Evolutionary conservation across 2,113 vertebrate genomes (phyloP).

Genomic region (Nibea albiflora): DNA sequence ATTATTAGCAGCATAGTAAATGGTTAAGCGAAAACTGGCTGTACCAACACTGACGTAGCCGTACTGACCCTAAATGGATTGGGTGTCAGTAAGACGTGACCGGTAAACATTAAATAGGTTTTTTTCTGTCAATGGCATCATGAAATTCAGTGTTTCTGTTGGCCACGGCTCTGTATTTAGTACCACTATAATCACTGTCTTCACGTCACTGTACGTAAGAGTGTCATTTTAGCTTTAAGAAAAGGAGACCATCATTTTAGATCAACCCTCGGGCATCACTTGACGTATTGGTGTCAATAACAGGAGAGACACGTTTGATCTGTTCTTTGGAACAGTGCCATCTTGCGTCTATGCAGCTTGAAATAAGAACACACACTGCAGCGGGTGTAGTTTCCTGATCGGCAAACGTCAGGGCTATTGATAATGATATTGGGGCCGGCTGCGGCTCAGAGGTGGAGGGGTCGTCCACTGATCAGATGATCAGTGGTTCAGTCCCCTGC

Average conservation of each 20-base stretch:
- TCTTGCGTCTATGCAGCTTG: background rate
- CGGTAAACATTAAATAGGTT: background rate
- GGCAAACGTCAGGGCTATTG: background rate
- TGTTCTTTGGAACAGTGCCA: background rate
- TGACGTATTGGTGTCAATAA: background rate
- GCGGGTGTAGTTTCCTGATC: background rate
- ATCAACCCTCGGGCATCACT: background rate
- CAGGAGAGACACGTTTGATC: background rate
- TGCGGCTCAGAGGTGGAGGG: too few relatives aligned
- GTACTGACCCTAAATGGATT: background rate
- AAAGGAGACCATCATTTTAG: background rate
- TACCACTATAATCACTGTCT: background rate
- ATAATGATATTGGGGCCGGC: background rate
- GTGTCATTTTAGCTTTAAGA: too few relatives aligned
- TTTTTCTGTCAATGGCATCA: background rate
- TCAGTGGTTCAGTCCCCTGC: too few relatives aligned
- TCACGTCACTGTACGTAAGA: too few relatives aligned
- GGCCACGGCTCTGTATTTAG: background rate
- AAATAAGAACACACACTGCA: background rate
- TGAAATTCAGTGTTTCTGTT: background rate
- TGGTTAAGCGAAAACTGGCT: background rate
- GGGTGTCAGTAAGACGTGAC: background rate
- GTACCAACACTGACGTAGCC: background rate
- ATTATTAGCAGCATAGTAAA: background rate
- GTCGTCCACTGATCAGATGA: too few relatives aligned